Percentiles rank a stretch among this genome's conserved stretches.
Evolutionary conservation across 2,113 vertebrate species (phyloP).

Genomic region (Semicossyphus pulcher): DNA sequence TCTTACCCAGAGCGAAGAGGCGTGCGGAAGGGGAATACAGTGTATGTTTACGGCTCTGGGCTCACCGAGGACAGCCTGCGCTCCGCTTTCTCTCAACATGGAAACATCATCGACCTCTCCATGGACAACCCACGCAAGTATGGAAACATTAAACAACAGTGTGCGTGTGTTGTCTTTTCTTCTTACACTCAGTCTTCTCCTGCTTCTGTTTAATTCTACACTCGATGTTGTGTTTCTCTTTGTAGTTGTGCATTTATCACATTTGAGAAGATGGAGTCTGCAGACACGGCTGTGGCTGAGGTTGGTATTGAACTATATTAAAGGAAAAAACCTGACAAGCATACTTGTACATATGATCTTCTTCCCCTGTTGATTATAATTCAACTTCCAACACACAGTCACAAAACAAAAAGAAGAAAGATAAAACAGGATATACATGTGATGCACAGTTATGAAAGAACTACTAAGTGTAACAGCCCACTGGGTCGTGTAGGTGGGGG

Average conservation of each 20-base stretch:
- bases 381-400: no score
- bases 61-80: constrained; percentile 88
- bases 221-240: constrained; percentile 6
- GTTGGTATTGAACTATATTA: constrained; percentile 67
- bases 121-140: constrained; percentile 93
- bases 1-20: constrained; percentile 88
- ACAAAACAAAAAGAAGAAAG: no score
- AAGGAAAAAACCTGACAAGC: background rate
- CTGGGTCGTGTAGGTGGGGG: no score
- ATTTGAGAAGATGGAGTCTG: constrained; percentile 94
- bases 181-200: no score
- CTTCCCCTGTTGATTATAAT: no score
- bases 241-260: constrained; percentile 93
- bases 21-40: constrained; percentile 91
- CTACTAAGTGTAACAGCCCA: no score
- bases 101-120: constrained; percentile 92
- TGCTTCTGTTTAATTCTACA: background rate
- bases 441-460: no score
- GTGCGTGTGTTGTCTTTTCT: no score
- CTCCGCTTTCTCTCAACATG: constrained; percentile 88
- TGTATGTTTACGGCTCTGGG: constrained; percentile 90
- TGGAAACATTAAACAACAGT: background rate
- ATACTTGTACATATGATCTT: background rate
- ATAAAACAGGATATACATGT: no score
- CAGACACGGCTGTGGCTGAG: constrained; percentile 92